Base-by-base conservation (phyloP, 1,140 invertebrate genomes). In the Melanaphis sacchari region DNA sequence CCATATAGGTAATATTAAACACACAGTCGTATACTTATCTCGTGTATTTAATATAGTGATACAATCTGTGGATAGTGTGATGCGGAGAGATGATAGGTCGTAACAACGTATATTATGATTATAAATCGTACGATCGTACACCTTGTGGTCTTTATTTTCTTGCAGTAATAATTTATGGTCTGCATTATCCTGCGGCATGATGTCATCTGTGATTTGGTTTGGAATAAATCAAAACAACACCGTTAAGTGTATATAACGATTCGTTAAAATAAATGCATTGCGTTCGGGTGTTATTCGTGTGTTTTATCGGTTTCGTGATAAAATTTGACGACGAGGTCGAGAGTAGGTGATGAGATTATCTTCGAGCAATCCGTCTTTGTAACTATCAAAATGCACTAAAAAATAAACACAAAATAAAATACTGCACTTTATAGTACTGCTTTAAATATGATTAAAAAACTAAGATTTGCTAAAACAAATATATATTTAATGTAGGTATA, bases 311-410 rank as follows among this genome's bases (percentile, higher is more conserved):
- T 31, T 90, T n/a, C 52, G 22, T 43, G 90, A 52, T 46, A 26
- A 18, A 54, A 52, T 84, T 36, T 26, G 91, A 49, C 81, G 76
- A 38, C 91, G 91, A n/a, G 91, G 91, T 84, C 91, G 76, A 21
- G 91, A 52, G 24, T 84, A 93, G 5, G 66, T 93, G 24, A 93
- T 54, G 26, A 84, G 46, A 84, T 93, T 93, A 5, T 93, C 91
- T 84, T 85, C 81, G 2, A 93, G 0, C 5, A 93, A 40, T 49
- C 91, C 91, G 21, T 93, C 26, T 41, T 90, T 41, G 21, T 49
- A 22, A 36, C 76, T 93, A 22, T 81, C 46, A 22, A 93, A 93
- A 93, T 93, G 91, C 81, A 93, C 91, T 93, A 18, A 49, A 92
- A 84, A 31, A 6, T 54, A 49, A 93, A 49, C 38, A 93, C 6